Evolutionary conservation across 2,113 vertebrate species (phyloP).

Genomic region (Platycercus adscitus): DNA sequence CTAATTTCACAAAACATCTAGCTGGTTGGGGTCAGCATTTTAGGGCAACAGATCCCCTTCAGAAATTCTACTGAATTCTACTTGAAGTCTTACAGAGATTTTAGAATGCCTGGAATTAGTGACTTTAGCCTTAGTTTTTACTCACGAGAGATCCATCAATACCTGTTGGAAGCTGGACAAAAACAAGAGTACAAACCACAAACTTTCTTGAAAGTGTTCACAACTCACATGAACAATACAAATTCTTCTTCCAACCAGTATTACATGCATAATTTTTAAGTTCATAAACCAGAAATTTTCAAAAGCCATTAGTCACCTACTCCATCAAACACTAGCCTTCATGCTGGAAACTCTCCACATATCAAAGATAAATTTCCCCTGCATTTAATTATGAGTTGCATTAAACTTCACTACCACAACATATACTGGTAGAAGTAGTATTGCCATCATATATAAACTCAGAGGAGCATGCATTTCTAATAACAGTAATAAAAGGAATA

Average conservation of each 20-base stretch:
- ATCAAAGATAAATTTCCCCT: neutral
- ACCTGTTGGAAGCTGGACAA: neutral
- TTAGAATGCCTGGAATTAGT: neutral
- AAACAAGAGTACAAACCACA: neutral
- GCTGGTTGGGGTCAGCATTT: neutral
- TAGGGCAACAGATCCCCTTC: neutral
- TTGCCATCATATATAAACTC: neutral
- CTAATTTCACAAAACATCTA: neutral
- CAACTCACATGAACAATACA: neutral
- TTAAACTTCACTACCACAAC: neutral
- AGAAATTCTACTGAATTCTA: neutral
- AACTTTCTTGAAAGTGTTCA: neutral
- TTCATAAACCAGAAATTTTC: neutral
- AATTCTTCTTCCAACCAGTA: neutral
- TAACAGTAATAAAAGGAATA: neutral
- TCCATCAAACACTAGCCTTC: neutral
- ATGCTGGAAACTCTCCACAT: neutral
- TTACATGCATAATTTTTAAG: neutral
- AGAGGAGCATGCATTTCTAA: neutral
- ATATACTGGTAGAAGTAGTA: neutral
- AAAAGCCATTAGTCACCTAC: neutral
- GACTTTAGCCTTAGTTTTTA: neutral
- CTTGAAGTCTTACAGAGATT: neutral
- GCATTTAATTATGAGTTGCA: neutral
- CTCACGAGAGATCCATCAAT: neutral